These are phyloP conservation scores for Galeopsomyia nigrocyanea DNA, from an alignment of 2,888 invertebrate genomes.

Conservation along the genomic window DNA sequence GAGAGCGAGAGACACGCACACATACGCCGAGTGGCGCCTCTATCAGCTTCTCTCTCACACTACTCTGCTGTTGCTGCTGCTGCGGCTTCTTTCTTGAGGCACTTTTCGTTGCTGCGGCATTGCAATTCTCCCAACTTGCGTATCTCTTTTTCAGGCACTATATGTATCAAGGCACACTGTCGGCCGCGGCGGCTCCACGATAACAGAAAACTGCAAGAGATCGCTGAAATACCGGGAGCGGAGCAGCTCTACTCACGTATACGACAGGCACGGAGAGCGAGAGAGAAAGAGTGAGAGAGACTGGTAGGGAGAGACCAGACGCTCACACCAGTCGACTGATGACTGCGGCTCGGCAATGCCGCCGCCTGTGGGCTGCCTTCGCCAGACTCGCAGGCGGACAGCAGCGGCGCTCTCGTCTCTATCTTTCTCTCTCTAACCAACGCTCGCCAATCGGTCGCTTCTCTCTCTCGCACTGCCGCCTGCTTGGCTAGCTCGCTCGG, in stretches of 20 bases:
- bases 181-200: neutral
- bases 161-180: too few relatives aligned
- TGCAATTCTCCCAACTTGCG: neutral
- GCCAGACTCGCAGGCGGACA: slow-evolving; percentile 45
- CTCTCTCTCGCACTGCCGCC: slow-evolving; percentile 43
- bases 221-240: neutral
- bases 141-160: too few relatives aligned
- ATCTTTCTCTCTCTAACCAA: slow-evolving; percentile 48
- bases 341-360: slow-evolving; percentile 45
- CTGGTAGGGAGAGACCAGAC: slow-evolving; percentile 20
- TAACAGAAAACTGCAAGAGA: neutral
- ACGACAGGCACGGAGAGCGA: too few relatives aligned
- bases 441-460: slow-evolving; percentile 6
- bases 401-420: slow-evolving; percentile 45
- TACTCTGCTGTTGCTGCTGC: slow-evolving; percentile 17
- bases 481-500: slow-evolving; percentile 48
- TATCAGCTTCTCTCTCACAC: slow-evolving; percentile 27
- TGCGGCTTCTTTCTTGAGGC: slow-evolving; percentile 6
- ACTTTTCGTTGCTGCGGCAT: neutral
- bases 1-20: slow-evolving; percentile 6
- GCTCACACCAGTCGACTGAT: slow-evolving; percentile 44
- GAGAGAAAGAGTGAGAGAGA: too few relatives aligned
- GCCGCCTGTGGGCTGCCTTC: slow-evolving; percentile 46
- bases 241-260: neutral
- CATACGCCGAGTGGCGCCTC: slow-evolving; percentile 36